phyloP scores from a whole-genome alignment of 1,140 invertebrate species.

The Tetraneura akinire region DNA sequence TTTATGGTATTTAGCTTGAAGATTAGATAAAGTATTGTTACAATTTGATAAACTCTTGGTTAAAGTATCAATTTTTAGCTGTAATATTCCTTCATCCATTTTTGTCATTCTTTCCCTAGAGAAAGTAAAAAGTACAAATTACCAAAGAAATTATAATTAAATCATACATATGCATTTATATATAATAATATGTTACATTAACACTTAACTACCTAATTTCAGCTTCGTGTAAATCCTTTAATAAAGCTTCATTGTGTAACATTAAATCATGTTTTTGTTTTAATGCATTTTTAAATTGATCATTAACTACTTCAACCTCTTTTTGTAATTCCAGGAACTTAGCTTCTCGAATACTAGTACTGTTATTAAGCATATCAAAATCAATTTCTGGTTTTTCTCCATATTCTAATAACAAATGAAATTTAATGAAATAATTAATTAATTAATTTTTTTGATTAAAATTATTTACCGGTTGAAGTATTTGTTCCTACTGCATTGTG shows the following conservation, averaged over 20 bases:
- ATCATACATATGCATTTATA: not conserved
- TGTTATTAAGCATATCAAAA: conserved; percentile 41
- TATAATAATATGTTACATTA: not conserved
- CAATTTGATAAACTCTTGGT: conserved; percentile 12
- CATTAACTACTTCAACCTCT: conserved; percentile 40
- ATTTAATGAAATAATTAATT: not conserved
- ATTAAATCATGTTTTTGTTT: conserved; percentile 42
- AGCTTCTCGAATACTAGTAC: conserved; percentile 40
- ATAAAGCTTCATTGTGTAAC: conserved; percentile 34
- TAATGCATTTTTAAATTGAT: conserved; percentile 35
- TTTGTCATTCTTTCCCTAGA: conserved; percentile 20
- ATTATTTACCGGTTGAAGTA: not conserved
- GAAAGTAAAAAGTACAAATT: not conserved
- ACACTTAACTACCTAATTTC: conserved; percentile 29
- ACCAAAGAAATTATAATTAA: no score
- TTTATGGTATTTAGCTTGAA: conserved; percentile 27
- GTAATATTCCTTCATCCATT: conserved; percentile 38
- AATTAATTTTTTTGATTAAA: not conserved
- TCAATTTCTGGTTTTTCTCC: not conserved
- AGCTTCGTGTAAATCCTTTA: conserved; percentile 30
- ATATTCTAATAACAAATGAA: not conserved
- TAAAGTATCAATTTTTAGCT: conserved; percentile 36
- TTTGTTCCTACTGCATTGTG: not conserved
- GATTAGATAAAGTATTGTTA: conserved; percentile 20
- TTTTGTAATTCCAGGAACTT: conserved; percentile 41